Percentiles rank a stretch among this genome's conserved stretches.
These are phyloP conservation scores for Cottus gobio DNA, from an alignment of 2,113 vertebrate species.

Conservation along the genomic window DNA sequence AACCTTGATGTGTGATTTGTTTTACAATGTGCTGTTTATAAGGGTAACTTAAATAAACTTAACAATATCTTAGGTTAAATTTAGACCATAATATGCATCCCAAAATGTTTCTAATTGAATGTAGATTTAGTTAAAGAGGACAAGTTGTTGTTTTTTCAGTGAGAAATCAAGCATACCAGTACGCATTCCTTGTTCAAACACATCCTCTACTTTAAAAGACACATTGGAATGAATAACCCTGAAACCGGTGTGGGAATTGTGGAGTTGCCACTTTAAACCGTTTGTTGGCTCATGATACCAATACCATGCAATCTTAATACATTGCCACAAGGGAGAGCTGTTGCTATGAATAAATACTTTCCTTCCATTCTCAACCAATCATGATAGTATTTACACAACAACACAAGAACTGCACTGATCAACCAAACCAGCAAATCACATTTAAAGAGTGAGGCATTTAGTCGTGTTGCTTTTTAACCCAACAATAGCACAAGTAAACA, in stretches of 20 bases:
- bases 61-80: neutral
- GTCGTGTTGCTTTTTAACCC: neutral
- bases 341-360: constrained; percentile 1
- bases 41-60: neutral
- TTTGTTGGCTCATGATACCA: neutral
- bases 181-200: neutral
- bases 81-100: neutral
- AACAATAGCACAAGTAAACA: constrained; percentile 31
- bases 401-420: constrained; percentile 18
- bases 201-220: neutral
- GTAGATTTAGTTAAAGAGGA: neutral
- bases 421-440: constrained; percentile 1
- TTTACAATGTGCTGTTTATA: neutral
- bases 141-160: neutral
- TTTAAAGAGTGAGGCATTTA: neutral
- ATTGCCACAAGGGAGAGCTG: constrained; percentile 36
- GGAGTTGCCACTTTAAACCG: neutral
- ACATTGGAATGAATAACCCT: neutral
- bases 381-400: constrained; percentile 3
- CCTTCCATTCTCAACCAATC: constrained; percentile 11
- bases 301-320: constrained; percentile 1
- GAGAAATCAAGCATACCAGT: neutral
- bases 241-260: neutral
- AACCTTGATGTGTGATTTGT: neutral
- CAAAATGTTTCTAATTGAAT: neutral